Base-by-base conservation (phyloP, 1,140 invertebrate species). In the Drosophila bipectinata region DNA sequence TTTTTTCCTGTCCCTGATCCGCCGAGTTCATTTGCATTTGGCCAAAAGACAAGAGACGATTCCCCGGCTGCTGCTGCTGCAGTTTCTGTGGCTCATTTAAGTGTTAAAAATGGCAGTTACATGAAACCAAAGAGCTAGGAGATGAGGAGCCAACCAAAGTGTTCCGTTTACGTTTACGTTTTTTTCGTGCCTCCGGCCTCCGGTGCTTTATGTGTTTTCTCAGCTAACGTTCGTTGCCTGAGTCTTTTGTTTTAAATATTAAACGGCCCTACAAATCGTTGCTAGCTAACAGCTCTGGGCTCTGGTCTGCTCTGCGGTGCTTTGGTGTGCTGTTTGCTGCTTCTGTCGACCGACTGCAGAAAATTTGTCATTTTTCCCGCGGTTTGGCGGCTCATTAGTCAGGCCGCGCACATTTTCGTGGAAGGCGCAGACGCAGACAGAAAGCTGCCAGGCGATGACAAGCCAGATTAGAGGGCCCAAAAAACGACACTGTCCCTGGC, bases 241-340 rank as follows among this genome's bases (percentile, higher is more conserved):
- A 84, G 82, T 82, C 83, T 87, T 87, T 88, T 87, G 82, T 87
- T 88, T 87, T 87, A 87, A 87, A 87, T 87, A 87, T 87, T 88
- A 87, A 87, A 88, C 74, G 69, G 78, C 53, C 64, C 81, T 85
- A 85, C 81, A 85, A 85, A 85, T 85, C 81, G 82, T 61, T 87
- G 81, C 62, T 72, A 72, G 60, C 59, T 54, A 77, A 26, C 37
- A 32, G 21, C 21, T 39, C 48, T 49, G 39, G 21, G 21, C 54
- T 45, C 39, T 1, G 7, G 10, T 28, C 21, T 30, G 49, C 32
- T 32, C 15, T 34, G 26, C 39, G 14, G n/a, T 21, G 28, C 32
- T 9, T 10, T 34, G 32, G 10, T 10, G 12, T n/a, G 55, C 24
- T 44, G 34, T 3, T 37, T 37, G 55, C 24, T 44, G 66, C 69